Conservation (phyloP, 2,797 vertebrate species). For the Euthynnus affinis region DNA sequence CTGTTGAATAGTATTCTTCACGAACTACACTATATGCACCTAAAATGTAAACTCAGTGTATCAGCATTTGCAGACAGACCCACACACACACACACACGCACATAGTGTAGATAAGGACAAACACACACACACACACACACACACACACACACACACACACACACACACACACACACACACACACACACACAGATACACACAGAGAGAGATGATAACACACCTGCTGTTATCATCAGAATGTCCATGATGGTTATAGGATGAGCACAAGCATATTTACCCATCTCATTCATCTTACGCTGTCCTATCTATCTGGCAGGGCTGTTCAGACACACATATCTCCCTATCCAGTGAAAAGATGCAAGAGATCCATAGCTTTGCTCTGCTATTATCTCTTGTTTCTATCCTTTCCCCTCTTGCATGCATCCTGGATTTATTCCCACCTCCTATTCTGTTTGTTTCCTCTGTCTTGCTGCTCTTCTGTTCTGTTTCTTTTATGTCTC, state of each 20-base stretch:
- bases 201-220: slow-evolving; percentile 50
- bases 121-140: slow-evolving; percentile 28
- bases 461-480: slow-evolving; percentile 1
- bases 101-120: slow-evolving; percentile 11
- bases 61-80: slow-evolving; percentile 18
- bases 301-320: slow-evolving; percentile 65
- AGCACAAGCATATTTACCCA: slow-evolving; percentile 79
- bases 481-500: slow-evolving; percentile 11
- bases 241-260: slow-evolving; percentile 74
- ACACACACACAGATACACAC: slow-evolving; percentile 27
- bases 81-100: neutral
- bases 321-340: slow-evolving; percentile 67
- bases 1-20: neutral
- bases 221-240: slow-evolving; percentile 73
- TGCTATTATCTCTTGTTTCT: slow-evolving; percentile 60
- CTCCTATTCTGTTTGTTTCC: slow-evolving; percentile 30
- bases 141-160: slow-evolving; percentile 29
- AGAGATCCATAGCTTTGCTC: slow-evolving; percentile 66
- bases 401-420: slow-evolving; percentile 18
- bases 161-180: slow-evolving; percentile 28
- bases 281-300: slow-evolving; percentile 82
- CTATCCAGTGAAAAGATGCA: slow-evolving; percentile 64
- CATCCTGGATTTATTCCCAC: slow-evolving; percentile 56
- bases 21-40: neutral
- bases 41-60: neutral